phyloP scores from a whole-genome alignment of 1,140 invertebrate species.

The Drosophila tsacasi region DNA sequence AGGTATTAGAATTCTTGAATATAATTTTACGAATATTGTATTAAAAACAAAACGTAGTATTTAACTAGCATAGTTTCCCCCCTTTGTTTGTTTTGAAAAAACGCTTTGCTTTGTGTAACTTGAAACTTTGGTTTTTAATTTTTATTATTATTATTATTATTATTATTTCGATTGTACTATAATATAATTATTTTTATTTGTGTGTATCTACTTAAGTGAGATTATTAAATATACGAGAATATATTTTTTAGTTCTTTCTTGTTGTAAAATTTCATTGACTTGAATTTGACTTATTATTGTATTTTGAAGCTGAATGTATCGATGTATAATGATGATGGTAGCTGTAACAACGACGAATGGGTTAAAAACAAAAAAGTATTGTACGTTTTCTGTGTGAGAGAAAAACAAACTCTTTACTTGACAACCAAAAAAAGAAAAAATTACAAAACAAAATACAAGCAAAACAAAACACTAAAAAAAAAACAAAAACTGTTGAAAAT shows the following conservation, averaged over 20 bases:
- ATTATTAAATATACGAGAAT: slow-evolving; percentile 65
- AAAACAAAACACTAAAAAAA: slow-evolving; percentile 37
- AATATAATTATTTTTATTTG: slow-evolving; percentile 40
- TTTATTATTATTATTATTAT: slow-evolving; percentile 30
- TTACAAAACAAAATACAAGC: slow-evolving; percentile 57
- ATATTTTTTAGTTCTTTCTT: slow-evolving; percentile 66
- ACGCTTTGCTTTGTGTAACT: slow-evolving; percentile 61
- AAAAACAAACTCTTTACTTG: slow-evolving; percentile 73
- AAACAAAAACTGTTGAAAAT: slow-evolving; percentile 71
- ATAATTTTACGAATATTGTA: slow-evolving; percentile 55
- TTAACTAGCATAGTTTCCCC: slow-evolving; percentile 50
- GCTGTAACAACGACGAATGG: slow-evolving; percentile 57
- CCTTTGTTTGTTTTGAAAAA: slow-evolving; percentile 66
- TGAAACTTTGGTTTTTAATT: slow-evolving; percentile 30
- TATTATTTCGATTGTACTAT: slow-evolving; percentile 11
- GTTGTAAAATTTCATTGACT: slow-evolving; percentile 71
- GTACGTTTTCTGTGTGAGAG: slow-evolving; percentile 78
- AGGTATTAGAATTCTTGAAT: slow-evolving; percentile 67
- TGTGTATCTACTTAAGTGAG: slow-evolving; percentile 75
- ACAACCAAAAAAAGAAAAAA: slow-evolving; percentile 68
- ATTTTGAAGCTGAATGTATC: slow-evolving; percentile 53
- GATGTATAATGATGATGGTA: slow-evolving; percentile 52
- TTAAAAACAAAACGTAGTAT: slow-evolving; percentile 46
- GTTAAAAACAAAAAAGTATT: slow-evolving; percentile 67
- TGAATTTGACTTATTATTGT: slow-evolving; percentile 63